phyloP scores from a whole-genome alignment of 1,140 invertebrate genomes.

The Contarinia nasturtii region DNA sequence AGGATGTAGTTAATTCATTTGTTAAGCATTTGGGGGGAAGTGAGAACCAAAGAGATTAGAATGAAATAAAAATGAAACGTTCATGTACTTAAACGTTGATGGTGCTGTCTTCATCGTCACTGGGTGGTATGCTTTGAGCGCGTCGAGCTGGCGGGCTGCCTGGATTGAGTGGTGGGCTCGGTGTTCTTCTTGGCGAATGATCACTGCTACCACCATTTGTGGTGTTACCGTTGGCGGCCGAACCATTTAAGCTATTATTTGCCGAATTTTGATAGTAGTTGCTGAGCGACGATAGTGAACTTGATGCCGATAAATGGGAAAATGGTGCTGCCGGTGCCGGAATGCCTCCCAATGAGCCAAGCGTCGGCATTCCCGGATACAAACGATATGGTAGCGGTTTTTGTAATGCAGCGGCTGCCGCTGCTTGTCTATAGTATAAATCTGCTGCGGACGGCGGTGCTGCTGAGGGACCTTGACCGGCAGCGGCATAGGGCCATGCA shows the following conservation, averaged over 20 bases:
- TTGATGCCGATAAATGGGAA: conserved; percentile 22
- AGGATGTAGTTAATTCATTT: too few relatives aligned
- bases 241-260: conserved; percentile 3
- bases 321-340: conserved; percentile 14
- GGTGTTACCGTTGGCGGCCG: background rate
- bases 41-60: background rate
- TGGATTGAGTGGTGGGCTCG: conserved; percentile 21
- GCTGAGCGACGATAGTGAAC: conserved; percentile 21
- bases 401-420: conserved; percentile 49
- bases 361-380: conserved; percentile 19
- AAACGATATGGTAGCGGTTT: conserved; percentile 68
- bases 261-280: conserved; percentile 17
- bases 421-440: conserved; percentile 60
- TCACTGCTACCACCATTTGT: background rate
- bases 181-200: conserved; percentile 12
- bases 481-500: conserved; percentile 33
- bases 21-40: background rate
- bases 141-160: conserved; percentile 22
- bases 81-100: background rate
- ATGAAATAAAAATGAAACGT: background rate
- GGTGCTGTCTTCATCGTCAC: conserved; percentile 18
- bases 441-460: conserved; percentile 43
- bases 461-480: conserved; percentile 23
- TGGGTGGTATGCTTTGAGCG: conserved; percentile 18
- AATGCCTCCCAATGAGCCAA: conserved; percentile 11